These are phyloP conservation scores for Trissolcus brochymenae DNA, from an alignment of 2,888 invertebrate genomes.

Conservation along the genomic window DNA sequence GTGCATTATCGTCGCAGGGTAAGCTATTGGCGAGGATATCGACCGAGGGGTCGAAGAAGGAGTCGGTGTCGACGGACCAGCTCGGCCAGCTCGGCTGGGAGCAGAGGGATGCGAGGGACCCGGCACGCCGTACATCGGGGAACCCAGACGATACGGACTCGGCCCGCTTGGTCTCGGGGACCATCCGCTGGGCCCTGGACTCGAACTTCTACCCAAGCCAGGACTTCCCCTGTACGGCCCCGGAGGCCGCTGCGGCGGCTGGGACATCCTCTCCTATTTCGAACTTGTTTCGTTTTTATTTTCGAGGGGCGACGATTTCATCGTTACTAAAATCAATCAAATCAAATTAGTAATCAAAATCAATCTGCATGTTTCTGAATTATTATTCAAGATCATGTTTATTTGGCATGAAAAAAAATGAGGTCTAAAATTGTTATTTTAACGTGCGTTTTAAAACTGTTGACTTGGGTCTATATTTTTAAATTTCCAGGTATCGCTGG, in stretches of 20 bases:
- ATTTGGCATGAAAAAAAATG: background rate
- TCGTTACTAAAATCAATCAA: conserved; percentile 39
- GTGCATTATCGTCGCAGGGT: conserved; percentile 75
- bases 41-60: conserved; percentile 67
- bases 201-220: conserved; percentile 32
- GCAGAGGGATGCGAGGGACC: conserved; percentile 78
- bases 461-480: background rate
- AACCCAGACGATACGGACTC: conserved; percentile 84
- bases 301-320: conserved; percentile 43
- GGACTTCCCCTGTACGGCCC: conserved; percentile 41
- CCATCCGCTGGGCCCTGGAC: conserved; percentile 62
- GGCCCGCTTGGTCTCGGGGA: conserved; percentile 78
- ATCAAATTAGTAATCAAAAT: background rate
- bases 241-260: conserved; percentile 63
- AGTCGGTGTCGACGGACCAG: conserved; percentile 60
- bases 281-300: conserved; percentile 30
- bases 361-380: no score
- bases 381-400: background rate
- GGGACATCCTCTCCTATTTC: conserved; percentile 66
- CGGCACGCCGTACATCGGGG: conserved; percentile 84
- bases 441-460: background rate
- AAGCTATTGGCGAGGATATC: conserved; percentile 79
- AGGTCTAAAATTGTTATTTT: background rate
- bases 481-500: no score
- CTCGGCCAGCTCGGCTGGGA: conserved; percentile 62